phyloP scores from a whole-genome alignment of 2,113 vertebrate genomes.

The Spea bombifrons region DNA sequence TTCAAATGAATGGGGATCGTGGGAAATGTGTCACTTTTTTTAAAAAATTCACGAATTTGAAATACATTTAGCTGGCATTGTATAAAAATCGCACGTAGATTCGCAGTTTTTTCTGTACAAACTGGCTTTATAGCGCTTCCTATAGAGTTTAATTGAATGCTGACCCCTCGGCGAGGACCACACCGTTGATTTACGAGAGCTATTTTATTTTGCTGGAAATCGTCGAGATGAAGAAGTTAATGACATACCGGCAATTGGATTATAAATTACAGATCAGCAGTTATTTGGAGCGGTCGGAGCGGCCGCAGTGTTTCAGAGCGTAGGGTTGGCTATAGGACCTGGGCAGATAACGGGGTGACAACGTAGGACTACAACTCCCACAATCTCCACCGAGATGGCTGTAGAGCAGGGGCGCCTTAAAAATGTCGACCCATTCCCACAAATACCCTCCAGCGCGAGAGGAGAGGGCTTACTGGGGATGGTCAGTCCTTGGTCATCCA shows the following conservation, averaged over 20 bases:
- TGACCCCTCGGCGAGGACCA: slow-evolving; percentile 2
- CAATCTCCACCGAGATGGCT: no score
- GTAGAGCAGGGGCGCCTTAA: no score
- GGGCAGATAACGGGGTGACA: no score
- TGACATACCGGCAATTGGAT: slow-evolving; percentile 30
- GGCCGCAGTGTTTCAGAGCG: no score
- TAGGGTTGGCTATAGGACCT: no score
- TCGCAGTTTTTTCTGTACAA: slow-evolving; percentile 19
- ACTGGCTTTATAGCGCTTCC: slow-evolving; percentile 18
- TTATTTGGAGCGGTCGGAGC: neutral
- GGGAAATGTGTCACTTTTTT: neutral
- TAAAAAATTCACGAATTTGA: neutral
- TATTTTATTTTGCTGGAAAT: slow-evolving; percentile 30
- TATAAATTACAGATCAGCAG: slow-evolving; percentile 29
- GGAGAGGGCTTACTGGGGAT: no score
- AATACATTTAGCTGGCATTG: neutral
- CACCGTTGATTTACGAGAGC: slow-evolving; percentile 26
- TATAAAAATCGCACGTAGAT: slow-evolving; percentile 9
- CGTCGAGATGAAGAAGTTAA: slow-evolving; percentile 34
- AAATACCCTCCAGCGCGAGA: no score
- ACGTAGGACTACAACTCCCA: no score
- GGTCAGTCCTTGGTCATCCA: no score
- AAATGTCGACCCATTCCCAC: no score
- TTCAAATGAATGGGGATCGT: no score
- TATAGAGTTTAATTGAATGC: slow-evolving; percentile 34